Evolutionary conservation across 1,140 invertebrate genomes (phyloP), one percentile per base, ranked within the genome.

Genomic region (Drosophila malerkotliana): DNA sequence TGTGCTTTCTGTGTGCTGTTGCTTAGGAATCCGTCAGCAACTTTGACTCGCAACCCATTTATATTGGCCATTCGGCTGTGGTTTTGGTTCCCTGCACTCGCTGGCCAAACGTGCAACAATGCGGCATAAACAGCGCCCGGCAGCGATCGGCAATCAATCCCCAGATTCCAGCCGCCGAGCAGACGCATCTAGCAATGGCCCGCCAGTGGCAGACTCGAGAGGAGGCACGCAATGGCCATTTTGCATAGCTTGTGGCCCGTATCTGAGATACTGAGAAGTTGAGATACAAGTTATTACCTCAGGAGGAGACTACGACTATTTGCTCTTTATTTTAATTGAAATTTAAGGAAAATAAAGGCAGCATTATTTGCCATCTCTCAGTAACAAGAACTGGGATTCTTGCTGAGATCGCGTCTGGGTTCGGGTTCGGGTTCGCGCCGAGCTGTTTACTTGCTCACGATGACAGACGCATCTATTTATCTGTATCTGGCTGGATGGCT

Each of bases 121-220:
- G 78, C 67, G 34, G 58, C 68, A 67, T 54, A 21, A 49, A 55
- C 21, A 15, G 48, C 28, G 48, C n/a, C 37, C 39, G 37, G 56
- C 53, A 77, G 62, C 79, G 79, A 87, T 87, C 83, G 83, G 44
- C 83, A 83, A 87, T 87, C 83, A 87, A 88, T 87, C 83, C 54
- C 48, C 83, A 88, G 83, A 83, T 87, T 85, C 82, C 83, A 74
- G 49, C 37, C 55, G 32, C 7, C 32, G 5, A 44, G n/a, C 14
- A 63, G 61, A 56, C 67, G 47, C 64, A 68, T 57, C 44, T 15
- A 12, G 41, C 41, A 10, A 44, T 24, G 24, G 24, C 37, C 21
- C 15, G 58, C 21, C 12, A 5, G 44, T 21, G 12, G 44, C 26
- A 41, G 44, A 45, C 59, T n/a, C 53, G 47, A 30, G 51, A 64